Conservation (phyloP, 2,797 vertebrate genomes). For the Poliocrania exsul region DNA sequence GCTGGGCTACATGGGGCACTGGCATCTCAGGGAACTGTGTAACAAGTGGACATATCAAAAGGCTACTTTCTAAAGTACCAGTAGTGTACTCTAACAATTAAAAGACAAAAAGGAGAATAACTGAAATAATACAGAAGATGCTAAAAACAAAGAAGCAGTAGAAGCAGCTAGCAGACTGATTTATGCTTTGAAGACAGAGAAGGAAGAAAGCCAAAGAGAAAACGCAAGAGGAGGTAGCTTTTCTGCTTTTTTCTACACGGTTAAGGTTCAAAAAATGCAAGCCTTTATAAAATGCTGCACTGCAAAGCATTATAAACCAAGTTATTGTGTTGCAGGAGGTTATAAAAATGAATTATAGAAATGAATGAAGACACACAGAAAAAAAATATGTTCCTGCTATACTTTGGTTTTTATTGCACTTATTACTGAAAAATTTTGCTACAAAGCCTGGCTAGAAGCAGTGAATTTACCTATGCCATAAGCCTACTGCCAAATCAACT, state of each 20-base stretch:
- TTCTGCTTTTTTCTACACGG: background rate
- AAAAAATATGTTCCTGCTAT: background rate
- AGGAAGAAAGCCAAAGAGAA: background rate
- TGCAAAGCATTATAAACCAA: slow-evolving; percentile 23
- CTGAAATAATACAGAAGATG: background rate
- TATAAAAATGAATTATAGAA: slow-evolving; percentile 42
- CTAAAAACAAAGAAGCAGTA: background rate
- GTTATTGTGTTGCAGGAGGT: background rate
- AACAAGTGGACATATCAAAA: background rate
- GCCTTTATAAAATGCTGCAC: slow-evolving; percentile 23
- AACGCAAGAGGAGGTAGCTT: background rate
- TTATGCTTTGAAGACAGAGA: background rate
- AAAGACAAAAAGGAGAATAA: background rate
- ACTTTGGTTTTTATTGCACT: background rate
- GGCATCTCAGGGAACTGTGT: background rate
- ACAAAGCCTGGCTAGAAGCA: background rate
- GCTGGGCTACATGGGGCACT: background rate
- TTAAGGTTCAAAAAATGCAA: background rate
- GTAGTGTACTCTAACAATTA: background rate
- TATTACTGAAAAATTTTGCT: background rate
- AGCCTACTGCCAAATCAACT: background rate
- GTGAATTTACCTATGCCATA: slow-evolving; percentile 9
- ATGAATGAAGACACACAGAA: background rate
- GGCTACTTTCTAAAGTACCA: background rate
- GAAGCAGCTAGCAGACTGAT: background rate